Evolutionary conservation across 1,140 invertebrate species (phyloP).

Genomic region (Ceratosolen solmsi): DNA sequence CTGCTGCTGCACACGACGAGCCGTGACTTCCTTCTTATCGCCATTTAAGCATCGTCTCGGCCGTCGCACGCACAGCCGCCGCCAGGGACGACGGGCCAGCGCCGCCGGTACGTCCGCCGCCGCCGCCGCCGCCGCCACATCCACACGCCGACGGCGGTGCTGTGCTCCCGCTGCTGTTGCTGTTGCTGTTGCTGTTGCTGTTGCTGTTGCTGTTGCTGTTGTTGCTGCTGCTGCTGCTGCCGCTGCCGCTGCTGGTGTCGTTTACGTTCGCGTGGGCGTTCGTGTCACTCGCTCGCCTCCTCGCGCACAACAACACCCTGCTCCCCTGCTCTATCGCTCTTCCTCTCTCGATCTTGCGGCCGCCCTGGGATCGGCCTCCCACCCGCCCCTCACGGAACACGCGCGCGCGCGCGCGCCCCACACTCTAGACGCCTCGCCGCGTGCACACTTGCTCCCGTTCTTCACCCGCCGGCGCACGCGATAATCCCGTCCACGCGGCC

Average conservation of each 20-base stretch:
- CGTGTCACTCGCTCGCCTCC: background rate
- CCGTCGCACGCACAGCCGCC: background rate
- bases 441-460: background rate
- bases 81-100: background rate
- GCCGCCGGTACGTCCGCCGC: background rate
- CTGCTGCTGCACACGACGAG: conserved; percentile 49
- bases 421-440: background rate
- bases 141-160: conserved; percentile 5
- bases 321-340: background rate
- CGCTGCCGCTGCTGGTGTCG: no score
- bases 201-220: no score
- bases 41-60: conserved; percentile 43
- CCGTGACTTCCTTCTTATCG: conserved; percentile 51
- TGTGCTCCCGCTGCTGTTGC: background rate
- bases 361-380: no score
- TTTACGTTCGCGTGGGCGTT: conserved; percentile 34
- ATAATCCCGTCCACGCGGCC: conserved; percentile 44
- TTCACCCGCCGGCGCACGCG: conserved; percentile 12
- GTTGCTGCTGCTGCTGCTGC: no score
- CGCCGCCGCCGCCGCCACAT: background rate
- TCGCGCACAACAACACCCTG: conserved; percentile 11
- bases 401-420: background rate
- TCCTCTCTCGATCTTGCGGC: background rate
- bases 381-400: background rate
- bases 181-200: background rate